phyloP scores from a whole-genome alignment of 2,797 vertebrate species.

The Galaxias olidus region DNA sequence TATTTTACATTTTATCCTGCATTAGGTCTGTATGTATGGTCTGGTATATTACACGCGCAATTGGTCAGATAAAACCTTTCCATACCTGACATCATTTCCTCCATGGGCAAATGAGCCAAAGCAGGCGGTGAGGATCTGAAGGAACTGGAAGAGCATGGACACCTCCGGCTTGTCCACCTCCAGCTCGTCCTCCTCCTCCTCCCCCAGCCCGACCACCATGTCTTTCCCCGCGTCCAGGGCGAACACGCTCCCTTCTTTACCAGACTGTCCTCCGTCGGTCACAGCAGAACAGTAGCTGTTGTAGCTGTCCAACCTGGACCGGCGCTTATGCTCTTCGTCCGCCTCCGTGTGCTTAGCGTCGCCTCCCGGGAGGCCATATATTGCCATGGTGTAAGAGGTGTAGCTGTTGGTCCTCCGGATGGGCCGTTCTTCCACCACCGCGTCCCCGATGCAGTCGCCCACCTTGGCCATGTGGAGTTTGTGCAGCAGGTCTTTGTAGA shows the following conservation, averaged over 20 bases:
- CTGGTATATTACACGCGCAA: too few relatives aligned
- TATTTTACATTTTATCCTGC: too few relatives aligned
- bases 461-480: conserved; percentile 92
- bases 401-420: conserved; percentile 96
- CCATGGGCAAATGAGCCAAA: conserved; percentile 98
- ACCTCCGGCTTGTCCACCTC: conserved; percentile 85
- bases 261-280: conserved; percentile 65
- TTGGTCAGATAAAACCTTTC: background rate
- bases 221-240: conserved; percentile 59
- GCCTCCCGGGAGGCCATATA: conserved; percentile 88
- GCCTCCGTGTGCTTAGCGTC: conserved; percentile 79
- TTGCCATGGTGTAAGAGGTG: conserved; percentile 95
- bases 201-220: conserved; percentile 74
- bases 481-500: conserved; percentile 95
- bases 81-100: conserved; percentile 95
- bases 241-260: conserved; percentile 47
- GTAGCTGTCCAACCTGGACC: conserved; percentile 87
- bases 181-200: conserved; percentile 82
- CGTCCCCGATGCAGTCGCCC: conserved; percentile 94
- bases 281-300: conserved; percentile 88
- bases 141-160: conserved; percentile 92
- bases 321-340: conserved; percentile 76
- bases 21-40: too few relatives aligned
- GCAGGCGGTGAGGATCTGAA: conserved; percentile 96
- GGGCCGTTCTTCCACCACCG: conserved; percentile 85